Conservation (phyloP, 2,113 vertebrate genomes). For the Suncus etruscus region DNA sequence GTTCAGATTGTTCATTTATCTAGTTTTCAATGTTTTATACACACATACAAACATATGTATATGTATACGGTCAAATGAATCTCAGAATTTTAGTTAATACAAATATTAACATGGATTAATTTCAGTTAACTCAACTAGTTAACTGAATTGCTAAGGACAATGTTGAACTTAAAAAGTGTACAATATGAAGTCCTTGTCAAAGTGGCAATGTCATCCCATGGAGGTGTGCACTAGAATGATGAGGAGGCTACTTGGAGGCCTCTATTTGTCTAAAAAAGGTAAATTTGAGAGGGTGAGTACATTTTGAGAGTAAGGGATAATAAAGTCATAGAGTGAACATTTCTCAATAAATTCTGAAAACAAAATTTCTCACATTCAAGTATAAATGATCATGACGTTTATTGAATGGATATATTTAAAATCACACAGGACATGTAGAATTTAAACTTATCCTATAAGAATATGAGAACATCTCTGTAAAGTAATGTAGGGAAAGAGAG, state of each 20-base stretch:
- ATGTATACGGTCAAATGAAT: neutral
- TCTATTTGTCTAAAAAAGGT: too few relatives aligned
- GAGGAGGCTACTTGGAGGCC: too few relatives aligned
- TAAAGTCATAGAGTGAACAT: too few relatives aligned
- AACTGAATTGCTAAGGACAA: neutral
- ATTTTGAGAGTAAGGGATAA: too few relatives aligned
- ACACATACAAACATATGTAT: neutral
- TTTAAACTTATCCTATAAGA: slow-evolving; percentile 23
- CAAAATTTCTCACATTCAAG: slow-evolving; percentile 21
- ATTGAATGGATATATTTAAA: neutral
- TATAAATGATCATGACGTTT: neutral
- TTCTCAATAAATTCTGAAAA: neutral
- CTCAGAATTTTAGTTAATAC: neutral
- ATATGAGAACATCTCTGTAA: neutral
- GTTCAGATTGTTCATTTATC: neutral
- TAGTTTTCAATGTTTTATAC: neutral
- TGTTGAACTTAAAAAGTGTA: slow-evolving; percentile 16
- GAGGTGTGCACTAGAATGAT: too few relatives aligned
- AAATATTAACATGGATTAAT: neutral
- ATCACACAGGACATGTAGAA: neutral
- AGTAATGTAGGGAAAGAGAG: neutral
- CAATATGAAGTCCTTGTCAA: neutral
- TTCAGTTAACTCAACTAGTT: slow-evolving; percentile 12
- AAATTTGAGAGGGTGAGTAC: too few relatives aligned
- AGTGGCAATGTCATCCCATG: too few relatives aligned